phyloP scores from a whole-genome alignment of 2,888 invertebrate species.

The Conistra vaccinii region DNA sequence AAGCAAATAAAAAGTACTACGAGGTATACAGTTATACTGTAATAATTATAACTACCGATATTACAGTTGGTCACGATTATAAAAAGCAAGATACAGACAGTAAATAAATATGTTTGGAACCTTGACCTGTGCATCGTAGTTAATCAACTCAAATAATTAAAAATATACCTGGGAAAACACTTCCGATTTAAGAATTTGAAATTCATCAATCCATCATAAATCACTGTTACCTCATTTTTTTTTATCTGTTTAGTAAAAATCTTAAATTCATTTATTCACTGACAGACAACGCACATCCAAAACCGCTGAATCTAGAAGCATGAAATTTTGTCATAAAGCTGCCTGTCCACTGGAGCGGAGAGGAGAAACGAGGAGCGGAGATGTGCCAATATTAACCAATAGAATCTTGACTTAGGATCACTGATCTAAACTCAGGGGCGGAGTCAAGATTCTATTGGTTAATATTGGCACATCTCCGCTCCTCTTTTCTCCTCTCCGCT shows the following conservation, averaged over 20 bases:
- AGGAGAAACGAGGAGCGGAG: too few relatives aligned
- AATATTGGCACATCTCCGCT: too few relatives aligned
- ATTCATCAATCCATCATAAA: not conserved
- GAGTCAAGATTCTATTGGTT: too few relatives aligned
- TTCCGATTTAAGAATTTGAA: slow-evolving; percentile 35
- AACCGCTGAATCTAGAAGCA: not conserved
- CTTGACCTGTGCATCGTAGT: slow-evolving; percentile 11
- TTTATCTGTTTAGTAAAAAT: not conserved
- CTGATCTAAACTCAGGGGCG: too few relatives aligned
- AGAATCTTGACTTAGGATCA: too few relatives aligned
- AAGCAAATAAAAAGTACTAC: not conserved
- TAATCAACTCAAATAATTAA: slow-evolving; percentile 16
- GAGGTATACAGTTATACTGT: not conserved
- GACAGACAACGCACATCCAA: not conserved
- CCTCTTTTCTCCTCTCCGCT: too few relatives aligned
- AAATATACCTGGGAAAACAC: not conserved
- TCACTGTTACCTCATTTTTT: not conserved
- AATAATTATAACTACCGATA: not conserved
- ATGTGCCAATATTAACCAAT: too few relatives aligned
- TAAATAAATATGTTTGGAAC: slow-evolving; percentile 6
- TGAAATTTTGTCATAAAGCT: not conserved
- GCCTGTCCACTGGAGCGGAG: too few relatives aligned
- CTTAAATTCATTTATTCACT: not conserved
- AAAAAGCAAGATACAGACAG: slow-evolving; percentile 6
- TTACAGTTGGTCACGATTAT: not conserved